Base-by-base conservation (phyloP, 2,888 invertebrate species). In the Troides oblongomaculatus region DNA sequence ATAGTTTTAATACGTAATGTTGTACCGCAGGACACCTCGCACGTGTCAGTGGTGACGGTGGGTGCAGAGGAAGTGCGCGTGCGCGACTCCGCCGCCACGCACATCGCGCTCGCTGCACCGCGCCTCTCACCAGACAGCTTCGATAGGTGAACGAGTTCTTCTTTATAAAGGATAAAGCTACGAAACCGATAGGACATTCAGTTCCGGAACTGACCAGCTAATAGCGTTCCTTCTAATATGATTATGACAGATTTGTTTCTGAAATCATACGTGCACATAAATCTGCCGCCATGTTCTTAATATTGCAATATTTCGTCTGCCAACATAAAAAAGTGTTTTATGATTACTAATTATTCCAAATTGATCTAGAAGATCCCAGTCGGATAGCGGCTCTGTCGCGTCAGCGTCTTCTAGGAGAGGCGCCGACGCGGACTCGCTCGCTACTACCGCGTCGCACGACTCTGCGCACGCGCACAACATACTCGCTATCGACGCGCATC, bases 31-130 rank as follows among this genome's bases (percentile, higher is more conserved):
- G 97, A 97, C 86, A 97, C 96, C 74, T 97, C 97, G 82, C 97
- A 98, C 88, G 97, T 98, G 69, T 97, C 97, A 0, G 97, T 98
- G 71, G 97, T 98, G 72, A 97, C 97, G 43, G 97, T 98, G 21
- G 97, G 97, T 78, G 96, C 96, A 79, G 96, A 96, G 62, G 95
- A 95, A 82, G 95, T 96, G 43, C 95, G 96, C 75, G 96, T 96
- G 62, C 95, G 95, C 76, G 97, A 96, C 86, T 96, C 96, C 50
- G 89, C 86, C 62, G 89, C 88, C 18, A 86, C 89, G n/a, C 87
- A 88, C 76, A 84, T 88, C 66, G 87, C 88, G 12, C 84, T 85
- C 65, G 73, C 73, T 46, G 72, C 74, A 17, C 94, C 76, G 65
- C 67, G 59, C 70, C 83, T 84, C 69, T 87, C 85, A 23, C 94